A percentile compares a stretch with the other conserved stretches of the same genome.
Conservation (phyloP, 1,140 invertebrate species). For the Lepeophtheirus salmonis region DNA sequence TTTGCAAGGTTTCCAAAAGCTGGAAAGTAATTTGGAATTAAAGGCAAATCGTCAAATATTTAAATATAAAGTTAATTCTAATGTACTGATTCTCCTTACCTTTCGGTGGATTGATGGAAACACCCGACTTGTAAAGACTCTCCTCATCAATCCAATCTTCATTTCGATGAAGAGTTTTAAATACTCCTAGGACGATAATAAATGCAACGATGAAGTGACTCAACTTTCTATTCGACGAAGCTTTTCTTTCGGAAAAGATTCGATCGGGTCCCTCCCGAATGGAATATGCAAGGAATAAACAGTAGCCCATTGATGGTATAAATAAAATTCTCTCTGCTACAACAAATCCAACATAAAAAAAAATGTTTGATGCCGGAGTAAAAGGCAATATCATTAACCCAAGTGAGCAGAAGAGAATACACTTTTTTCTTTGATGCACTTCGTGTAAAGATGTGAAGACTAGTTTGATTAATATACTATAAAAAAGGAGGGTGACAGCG, state of each 20-base stretch:
- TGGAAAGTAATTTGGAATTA: constrained; percentile 33
- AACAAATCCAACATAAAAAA: constrained; percentile 23
- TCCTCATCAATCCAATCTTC: constrained; percentile 81
- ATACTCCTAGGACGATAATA: constrained; percentile 38
- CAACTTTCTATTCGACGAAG: constrained; percentile 27
- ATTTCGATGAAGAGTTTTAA: constrained; percentile 59
- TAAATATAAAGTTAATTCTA: neutral
- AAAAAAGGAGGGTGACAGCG: constrained; percentile 46
- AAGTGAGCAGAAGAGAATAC: neutral
- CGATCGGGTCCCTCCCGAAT: constrained; percentile 28
- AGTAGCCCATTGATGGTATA: constrained; percentile 63
- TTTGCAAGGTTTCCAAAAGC: constrained; percentile 83
- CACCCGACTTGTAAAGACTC: constrained; percentile 69
- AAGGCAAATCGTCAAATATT: neutral
- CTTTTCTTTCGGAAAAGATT: constrained; percentile 27
- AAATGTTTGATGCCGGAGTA: constrained; percentile 22
- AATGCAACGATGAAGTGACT: constrained; percentile 36
- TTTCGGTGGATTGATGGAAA: constrained; percentile 89
- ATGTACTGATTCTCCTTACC: constrained; percentile 40
- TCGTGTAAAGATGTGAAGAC: neutral
- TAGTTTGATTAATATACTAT: constrained; percentile 26
- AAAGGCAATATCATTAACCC: constrained; percentile 23
- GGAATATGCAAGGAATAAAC: constrained; percentile 53
- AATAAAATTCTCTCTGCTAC: constrained; percentile 23
- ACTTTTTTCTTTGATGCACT: neutral